Base-by-base conservation (phyloP, 2,797 vertebrate genomes). In the Acrossocheilus wenchowensis region DNA sequence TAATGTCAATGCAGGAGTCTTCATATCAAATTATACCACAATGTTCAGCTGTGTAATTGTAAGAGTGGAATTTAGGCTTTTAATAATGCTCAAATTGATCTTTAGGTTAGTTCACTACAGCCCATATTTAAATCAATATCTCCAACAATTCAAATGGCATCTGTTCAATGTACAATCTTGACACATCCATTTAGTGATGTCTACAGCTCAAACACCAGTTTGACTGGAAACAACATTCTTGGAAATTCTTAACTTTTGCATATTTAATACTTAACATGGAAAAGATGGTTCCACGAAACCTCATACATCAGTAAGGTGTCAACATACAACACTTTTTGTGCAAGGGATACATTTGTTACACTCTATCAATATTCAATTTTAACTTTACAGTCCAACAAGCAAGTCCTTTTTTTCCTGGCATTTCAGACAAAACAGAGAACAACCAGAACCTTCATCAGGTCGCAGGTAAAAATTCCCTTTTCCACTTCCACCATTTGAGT, bases 341-440 rank as follows among this genome's bases (percentile, higher is more conserved):
- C 72, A 85, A 90, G 87, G 81, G 71, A 88, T 88, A 89, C 83
- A 89, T 88, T 89, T 88, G 77, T 88, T 90, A 88, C 87, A 90
- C 87, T 88, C 84, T 87, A 87, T 90, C 86, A 88, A 90, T 86
- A 88, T 88, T 89, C 72, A 84, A 36, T 88, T 88, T 87, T 74
- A 88, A 89, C 77, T 54, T 87, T 89, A 86, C 85, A 88, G 54
- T 88, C 74, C 77, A 87, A 88, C 79, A 88, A 83, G 85, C 87
- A 82, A 77, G 87, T 88, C 86, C 88, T n/a, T 83, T 34, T 30
- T 45, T 84, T 57, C 21, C 34, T 66, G 23, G 45, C 73, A 71
- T 72, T 81, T 87, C 73, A 68, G 85, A 89, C 83, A 87, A 87
- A 82, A 88, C 69, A 73, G 80, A 85, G 71, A 81, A 86, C 85